Evolutionary conservation across 2,888 invertebrate genomes (phyloP).

Genomic region (Ceramica pisi): DNA sequence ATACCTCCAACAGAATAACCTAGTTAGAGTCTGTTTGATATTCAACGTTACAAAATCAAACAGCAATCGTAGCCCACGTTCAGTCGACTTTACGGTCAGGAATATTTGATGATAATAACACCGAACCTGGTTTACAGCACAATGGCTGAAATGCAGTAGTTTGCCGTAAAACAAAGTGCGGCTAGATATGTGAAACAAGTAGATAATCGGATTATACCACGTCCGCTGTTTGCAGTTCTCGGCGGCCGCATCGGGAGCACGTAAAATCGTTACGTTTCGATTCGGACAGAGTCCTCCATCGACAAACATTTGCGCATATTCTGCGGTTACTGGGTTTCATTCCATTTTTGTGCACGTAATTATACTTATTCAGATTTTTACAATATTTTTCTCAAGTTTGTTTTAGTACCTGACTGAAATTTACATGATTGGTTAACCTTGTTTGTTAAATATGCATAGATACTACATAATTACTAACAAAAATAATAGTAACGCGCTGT

Average conservation of each 20-base stretch:
- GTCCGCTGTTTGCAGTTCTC: conserved; percentile 67
- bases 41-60: background rate
- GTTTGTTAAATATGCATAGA: background rate
- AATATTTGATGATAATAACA: conserved; percentile 29
- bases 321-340: conserved; percentile 59
- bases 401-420: background rate
- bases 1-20: background rate
- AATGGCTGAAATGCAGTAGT: conserved; percentile 49
- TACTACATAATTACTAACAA: background rate
- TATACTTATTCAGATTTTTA: background rate
- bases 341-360: conserved; percentile 53
- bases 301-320: conserved; percentile 69
- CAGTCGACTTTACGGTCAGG: background rate
- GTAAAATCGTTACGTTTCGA: conserved; percentile 74
- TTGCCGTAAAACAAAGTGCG: conserved; percentile 47
- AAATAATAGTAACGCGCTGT: background rate
- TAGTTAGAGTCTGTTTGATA: background rate
- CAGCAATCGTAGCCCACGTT: background rate
- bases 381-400: background rate
- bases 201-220: conserved; percentile 72
- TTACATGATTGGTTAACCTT: background rate
- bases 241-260: conserved; percentile 55
- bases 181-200: conserved; percentile 68
- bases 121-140: conserved; percentile 15
- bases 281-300: conserved; percentile 64